Percentiles rank a stretch among this genome's conserved stretches.
These are phyloP conservation scores for Fregetta grallaria DNA, from an alignment of 2,113 vertebrate genomes.

Conservation along the genomic window DNA sequence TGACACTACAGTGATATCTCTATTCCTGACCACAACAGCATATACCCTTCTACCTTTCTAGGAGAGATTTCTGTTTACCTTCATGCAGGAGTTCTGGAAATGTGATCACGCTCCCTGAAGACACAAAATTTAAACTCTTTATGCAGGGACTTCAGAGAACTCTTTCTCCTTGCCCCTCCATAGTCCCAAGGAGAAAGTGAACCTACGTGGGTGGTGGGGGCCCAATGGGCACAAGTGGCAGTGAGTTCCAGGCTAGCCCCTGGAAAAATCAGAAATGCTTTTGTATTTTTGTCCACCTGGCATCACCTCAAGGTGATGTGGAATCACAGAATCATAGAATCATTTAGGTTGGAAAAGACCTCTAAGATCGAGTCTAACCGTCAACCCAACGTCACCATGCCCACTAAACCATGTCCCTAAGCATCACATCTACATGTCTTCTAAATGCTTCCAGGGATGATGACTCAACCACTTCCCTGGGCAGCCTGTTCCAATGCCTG, in stretches of 20 bases:
- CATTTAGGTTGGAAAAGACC: no score
- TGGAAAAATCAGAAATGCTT: neutral
- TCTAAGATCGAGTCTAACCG: no score
- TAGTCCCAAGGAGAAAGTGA: neutral
- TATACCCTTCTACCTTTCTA: neutral
- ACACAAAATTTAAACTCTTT: neutral
- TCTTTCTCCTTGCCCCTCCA: neutral
- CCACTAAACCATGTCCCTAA: no score
- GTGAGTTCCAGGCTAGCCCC: neutral
- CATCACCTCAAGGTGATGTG: neutral
- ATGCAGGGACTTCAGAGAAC: neutral
- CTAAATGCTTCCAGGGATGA: no score
- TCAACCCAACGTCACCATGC: no score
- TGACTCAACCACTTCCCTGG: no score
- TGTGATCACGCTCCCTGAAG: neutral
- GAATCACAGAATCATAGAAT: neutral
- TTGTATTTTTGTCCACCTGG: neutral
- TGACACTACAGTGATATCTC: rapidly evolving
- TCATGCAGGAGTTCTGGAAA: neutral
- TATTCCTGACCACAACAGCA: neutral
- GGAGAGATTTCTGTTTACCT: neutral
- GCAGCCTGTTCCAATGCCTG: no score
- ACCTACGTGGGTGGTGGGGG: rapidly evolving
- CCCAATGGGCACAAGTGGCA: neutral
- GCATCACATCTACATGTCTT: no score